These are phyloP conservation scores for Acanthurus lineatus DNA, from an alignment of 2,797 vertebrate species.

Conservation along the genomic window DNA sequence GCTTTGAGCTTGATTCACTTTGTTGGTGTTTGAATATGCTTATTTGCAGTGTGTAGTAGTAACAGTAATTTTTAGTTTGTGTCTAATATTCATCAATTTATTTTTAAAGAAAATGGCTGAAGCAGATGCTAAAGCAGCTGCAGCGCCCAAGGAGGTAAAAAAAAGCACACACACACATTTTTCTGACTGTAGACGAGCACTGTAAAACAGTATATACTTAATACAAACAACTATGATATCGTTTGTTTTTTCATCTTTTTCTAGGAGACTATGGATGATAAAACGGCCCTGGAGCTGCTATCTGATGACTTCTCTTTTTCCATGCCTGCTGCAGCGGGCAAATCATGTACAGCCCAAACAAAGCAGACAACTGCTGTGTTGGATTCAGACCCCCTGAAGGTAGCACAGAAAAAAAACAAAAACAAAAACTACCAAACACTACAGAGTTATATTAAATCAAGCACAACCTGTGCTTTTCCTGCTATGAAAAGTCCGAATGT, in stretches of 20 bases:
- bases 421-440: background rate
- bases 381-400: conserved; percentile 68
- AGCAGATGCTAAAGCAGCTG: conserved; percentile 47
- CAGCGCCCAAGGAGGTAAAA: conserved; percentile 73
- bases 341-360: conserved; percentile 14
- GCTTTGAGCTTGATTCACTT: background rate
- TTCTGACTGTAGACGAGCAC: background rate
- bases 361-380: conserved; percentile 58
- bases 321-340: background rate
- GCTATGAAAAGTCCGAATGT: background rate
- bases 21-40: background rate
- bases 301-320: conserved; percentile 75
- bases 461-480: background rate
- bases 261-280: conserved; percentile 77
- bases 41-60: background rate
- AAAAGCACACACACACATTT: background rate
- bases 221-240: background rate
- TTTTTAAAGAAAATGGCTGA: conserved; percentile 69
- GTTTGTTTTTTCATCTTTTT: background rate
- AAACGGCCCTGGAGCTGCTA: conserved; percentile 79
- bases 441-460: background rate
- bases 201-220: background rate
- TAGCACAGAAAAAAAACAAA: conserved; percentile 34
- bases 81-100: background rate
- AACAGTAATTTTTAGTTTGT: background rate